Evolutionary conservation across 2,888 invertebrate species (phyloP).

Genomic region (Pyralis farinalis): DNA sequence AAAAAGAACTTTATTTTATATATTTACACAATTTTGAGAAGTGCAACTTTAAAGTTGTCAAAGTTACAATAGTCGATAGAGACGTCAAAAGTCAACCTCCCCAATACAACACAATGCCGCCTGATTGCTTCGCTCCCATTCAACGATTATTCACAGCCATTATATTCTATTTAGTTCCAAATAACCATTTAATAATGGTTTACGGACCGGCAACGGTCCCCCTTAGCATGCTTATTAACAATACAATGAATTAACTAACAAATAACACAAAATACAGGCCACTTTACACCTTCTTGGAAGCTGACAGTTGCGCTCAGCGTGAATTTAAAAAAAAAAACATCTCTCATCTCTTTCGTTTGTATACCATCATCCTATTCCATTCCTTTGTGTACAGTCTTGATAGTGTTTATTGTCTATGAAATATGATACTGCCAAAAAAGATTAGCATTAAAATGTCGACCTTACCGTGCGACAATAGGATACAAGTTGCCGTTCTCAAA

Average conservation of each 20-base stretch:
- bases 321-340: slow-evolving; percentile 50
- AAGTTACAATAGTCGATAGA: slow-evolving; percentile 45
- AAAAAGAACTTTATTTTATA: slow-evolving; percentile 22
- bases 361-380: slow-evolving; percentile 41
- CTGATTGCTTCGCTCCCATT: slow-evolving; percentile 69
- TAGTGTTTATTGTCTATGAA: slow-evolving; percentile 33
- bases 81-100: slow-evolving; percentile 66
- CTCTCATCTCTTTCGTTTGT: slow-evolving; percentile 31
- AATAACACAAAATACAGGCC: slow-evolving; percentile 67
- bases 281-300: slow-evolving; percentile 80
- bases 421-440: neutral
- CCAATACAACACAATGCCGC: slow-evolving; percentile 50
- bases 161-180: slow-evolving; percentile 81
- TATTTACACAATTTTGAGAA: slow-evolving; percentile 18
- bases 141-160: slow-evolving; percentile 74
- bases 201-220: slow-evolving; percentile 55
- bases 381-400: slow-evolving; percentile 41
- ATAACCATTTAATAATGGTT: slow-evolving; percentile 78
- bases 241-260: slow-evolving; percentile 80
- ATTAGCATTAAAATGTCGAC: slow-evolving; percentile 1
- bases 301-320: slow-evolving; percentile 57
- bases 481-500: slow-evolving; percentile 9
- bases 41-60: slow-evolving; percentile 33
- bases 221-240: slow-evolving; percentile 78
- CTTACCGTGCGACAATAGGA: slow-evolving; percentile 7